Evolutionary conservation across 2,797 vertebrate species (phyloP).

Genomic region (Falco biarmicus): DNA sequence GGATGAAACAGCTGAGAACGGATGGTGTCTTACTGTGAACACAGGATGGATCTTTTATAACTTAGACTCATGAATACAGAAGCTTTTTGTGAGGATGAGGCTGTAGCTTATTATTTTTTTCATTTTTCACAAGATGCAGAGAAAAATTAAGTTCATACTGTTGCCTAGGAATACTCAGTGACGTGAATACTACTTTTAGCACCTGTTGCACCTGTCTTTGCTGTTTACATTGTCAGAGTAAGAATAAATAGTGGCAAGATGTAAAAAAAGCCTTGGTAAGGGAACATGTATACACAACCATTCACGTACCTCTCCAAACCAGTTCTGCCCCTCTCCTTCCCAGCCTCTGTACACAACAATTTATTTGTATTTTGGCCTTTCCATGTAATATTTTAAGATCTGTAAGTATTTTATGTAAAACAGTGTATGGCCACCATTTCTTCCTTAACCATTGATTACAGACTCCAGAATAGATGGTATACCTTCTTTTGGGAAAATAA

Average conservation of each 20-base stretch:
- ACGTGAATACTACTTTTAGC: constrained; percentile 28
- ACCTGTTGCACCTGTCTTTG: background rate
- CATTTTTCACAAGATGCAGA: background rate
- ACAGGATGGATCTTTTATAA: background rate
- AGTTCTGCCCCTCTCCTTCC: background rate
- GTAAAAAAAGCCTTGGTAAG: background rate
- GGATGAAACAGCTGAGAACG: background rate
- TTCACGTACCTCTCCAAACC: background rate
- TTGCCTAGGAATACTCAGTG: constrained; percentile 50
- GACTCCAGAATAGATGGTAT: background rate
- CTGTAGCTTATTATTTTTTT: background rate
- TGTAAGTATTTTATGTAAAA: background rate
- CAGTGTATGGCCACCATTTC: background rate
- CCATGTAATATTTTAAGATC: background rate
- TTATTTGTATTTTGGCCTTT: background rate
- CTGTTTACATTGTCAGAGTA: constrained; percentile 15
- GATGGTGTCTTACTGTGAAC: background rate
- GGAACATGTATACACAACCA: background rate
- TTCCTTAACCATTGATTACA: background rate
- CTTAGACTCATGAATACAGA: background rate
- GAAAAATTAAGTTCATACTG: constrained; percentile 15
- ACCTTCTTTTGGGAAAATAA: background rate
- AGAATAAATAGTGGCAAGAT: constrained; percentile 14
- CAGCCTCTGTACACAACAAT: background rate
- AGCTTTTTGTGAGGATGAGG: background rate